Percentiles rank a stretch among this genome's conserved stretches.
Evolutionary conservation across 2,797 vertebrate genomes (phyloP).

Genomic region (Rhinophrynus dorsalis): DNA sequence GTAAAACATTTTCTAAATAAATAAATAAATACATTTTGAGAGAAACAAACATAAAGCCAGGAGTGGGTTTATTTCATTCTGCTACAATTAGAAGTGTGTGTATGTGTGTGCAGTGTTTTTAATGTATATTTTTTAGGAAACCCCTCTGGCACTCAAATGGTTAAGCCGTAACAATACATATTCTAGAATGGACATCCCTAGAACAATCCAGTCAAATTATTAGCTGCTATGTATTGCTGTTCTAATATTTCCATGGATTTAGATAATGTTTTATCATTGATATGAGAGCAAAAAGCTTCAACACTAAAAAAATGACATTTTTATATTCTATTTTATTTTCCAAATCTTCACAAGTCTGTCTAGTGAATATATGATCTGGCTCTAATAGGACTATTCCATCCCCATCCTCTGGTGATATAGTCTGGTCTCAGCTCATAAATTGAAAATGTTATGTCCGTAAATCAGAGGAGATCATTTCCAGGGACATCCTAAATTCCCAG

Average conservation of each 20-base stretch:
- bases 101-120: no score
- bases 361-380: slow-evolving; percentile 78
- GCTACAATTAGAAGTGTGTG: no score
- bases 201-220: neutral
- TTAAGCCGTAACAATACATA: no score
- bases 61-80: no score
- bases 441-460: slow-evolving; percentile 78
- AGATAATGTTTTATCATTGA: slow-evolving; percentile 64
- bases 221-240: neutral
- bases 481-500: slow-evolving; percentile 75
- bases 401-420: slow-evolving; percentile 75
- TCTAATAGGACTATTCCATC: slow-evolving; percentile 81
- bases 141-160: no score
- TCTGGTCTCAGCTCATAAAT: slow-evolving; percentile 81
- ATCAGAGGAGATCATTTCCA: slow-evolving; percentile 74
- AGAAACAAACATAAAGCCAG: no score
- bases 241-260: slow-evolving; percentile 37
- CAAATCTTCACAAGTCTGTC: slow-evolving; percentile 81
- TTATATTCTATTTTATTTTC: slow-evolving; percentile 76
- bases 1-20: no score
- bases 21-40: no score
- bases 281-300: slow-evolving; percentile 65
- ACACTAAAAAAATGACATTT: slow-evolving; percentile 64
- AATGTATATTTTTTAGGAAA: no score
- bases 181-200: no score